Evolutionary conservation across 2,797 vertebrate species (phyloP).

Genomic region (Vespertilio murinus): DNA sequence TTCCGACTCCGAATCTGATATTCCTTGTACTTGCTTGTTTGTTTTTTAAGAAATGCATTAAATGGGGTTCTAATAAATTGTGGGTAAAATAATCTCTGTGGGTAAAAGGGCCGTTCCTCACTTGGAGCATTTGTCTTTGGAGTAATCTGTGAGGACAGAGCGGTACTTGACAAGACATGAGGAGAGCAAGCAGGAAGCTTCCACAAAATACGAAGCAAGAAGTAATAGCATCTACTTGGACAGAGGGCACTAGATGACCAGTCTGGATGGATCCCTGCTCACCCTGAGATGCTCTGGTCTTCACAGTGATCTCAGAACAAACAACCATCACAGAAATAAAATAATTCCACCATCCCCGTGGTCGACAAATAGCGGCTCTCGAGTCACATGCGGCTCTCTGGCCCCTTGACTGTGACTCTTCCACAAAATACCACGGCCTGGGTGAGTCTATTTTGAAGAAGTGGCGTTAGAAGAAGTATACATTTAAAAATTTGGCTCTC

Average conservation of each 20-base stretch:
- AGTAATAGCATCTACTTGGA: background rate
- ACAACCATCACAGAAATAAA: background rate
- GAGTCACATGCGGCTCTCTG: too few relatives aligned
- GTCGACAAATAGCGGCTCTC: too few relatives aligned
- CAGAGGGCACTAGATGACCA: background rate
- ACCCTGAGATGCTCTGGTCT: background rate
- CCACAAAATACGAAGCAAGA: background rate
- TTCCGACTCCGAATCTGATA: background rate
- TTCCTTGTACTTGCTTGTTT: background rate
- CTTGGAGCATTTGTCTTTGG: background rate
- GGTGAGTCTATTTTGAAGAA: too few relatives aligned
- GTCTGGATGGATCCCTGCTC: background rate
- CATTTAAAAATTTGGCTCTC: too few relatives aligned
- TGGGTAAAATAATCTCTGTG: background rate
- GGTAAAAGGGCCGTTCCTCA: background rate
- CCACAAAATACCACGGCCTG: too few relatives aligned
- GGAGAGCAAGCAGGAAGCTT: background rate
- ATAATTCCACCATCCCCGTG: background rate
- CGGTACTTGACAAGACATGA: background rate
- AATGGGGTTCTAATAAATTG: background rate
- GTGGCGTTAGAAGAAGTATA: too few relatives aligned
- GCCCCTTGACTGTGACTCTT: too few relatives aligned
- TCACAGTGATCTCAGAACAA: background rate
- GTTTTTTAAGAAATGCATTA: background rate
- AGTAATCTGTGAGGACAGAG: background rate